Conservation (phyloP, 2,888 invertebrate species). For the Matsumyia berberina region DNA sequence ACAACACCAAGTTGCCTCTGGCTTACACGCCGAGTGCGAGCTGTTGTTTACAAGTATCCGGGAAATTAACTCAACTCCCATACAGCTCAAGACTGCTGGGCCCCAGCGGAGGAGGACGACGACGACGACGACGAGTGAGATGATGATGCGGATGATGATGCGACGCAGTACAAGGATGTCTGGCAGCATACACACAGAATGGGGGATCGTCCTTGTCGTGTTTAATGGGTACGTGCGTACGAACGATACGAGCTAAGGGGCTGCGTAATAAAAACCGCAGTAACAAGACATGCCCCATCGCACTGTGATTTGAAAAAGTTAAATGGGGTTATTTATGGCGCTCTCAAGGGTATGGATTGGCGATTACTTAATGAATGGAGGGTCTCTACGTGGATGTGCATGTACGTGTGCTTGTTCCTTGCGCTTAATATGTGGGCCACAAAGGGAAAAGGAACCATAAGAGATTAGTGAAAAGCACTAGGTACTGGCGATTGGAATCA, state of each 20-base stretch:
- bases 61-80: constrained; percentile 64
- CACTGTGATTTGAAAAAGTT: constrained; percentile 61
- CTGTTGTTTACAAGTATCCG: constrained; percentile 70
- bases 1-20: constrained; percentile 52
- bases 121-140: not conserved
- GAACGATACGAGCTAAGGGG: constrained; percentile 50
- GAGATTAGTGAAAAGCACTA: too few species aligned
- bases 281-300: constrained; percentile 53
- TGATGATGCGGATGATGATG: constrained; percentile 32
- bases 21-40: constrained; percentile 53
- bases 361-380: constrained; percentile 23
- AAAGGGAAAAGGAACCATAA: too few species aligned
- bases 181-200: not conserved
- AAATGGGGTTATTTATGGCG: constrained; percentile 54
- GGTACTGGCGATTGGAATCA: too few species aligned
- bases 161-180: constrained; percentile 14
- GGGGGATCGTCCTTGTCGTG: constrained; percentile 5
- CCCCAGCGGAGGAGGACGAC: not conserved
- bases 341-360: constrained; percentile 11
- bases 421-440: too few species aligned
- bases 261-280: constrained; percentile 66
- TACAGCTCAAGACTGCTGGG: not conserved
- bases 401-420: too few species aligned
- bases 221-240: constrained; percentile 67
- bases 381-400: too few species aligned